Percentiles rank a stretch among this genome's conserved stretches.
Conservation (phyloP, 1,140 invertebrate species). For the Pogonomyrmex barbatus region DNA sequence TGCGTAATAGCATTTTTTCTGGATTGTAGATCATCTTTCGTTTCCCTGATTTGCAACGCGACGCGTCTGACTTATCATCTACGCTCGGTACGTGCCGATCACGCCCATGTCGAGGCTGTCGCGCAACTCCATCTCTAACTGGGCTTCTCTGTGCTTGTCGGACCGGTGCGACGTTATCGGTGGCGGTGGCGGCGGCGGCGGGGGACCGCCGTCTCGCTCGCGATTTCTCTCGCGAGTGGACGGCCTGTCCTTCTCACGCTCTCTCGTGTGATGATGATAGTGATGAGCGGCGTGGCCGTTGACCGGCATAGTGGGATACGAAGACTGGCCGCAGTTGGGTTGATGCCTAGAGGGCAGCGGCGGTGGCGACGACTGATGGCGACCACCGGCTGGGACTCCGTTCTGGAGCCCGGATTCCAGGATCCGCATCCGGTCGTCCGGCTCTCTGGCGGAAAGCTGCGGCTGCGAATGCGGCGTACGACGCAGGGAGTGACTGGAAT, state of each 20-base stretch:
- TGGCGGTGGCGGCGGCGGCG: constrained; percentile 37
- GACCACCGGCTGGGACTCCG: constrained; percentile 60
- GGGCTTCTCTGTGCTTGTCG: constrained; percentile 72
- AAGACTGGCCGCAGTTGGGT: constrained; percentile 75
- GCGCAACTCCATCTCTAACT: constrained; percentile 75
- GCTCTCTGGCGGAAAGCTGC: constrained; percentile 59
- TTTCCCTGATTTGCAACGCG: constrained; percentile 2
- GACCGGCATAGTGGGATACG: constrained; percentile 80
- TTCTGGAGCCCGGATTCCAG: constrained; percentile 72
- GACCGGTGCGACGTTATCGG: constrained; percentile 58
- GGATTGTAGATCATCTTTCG: background rate
- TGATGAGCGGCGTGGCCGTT: constrained; percentile 79
- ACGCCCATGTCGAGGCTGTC: constrained; percentile 70
- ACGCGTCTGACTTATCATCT: constrained; percentile 36
- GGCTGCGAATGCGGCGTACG: constrained; percentile 69
- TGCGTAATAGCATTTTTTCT: background rate
- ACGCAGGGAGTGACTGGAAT: constrained; percentile 74
- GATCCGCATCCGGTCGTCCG: constrained; percentile 58
- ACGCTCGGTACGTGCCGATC: constrained; percentile 77
- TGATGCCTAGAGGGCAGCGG: constrained; percentile 78
- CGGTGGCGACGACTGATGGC: constrained; percentile 67
- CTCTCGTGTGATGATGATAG: constrained; percentile 75
- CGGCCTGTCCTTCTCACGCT: constrained; percentile 70
- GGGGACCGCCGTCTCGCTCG: constrained; percentile 58
- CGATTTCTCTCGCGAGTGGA: constrained; percentile 68